Evolutionary conservation across 2,888 invertebrate species (phyloP).

Genomic region (Drosophila colorata): DNA sequence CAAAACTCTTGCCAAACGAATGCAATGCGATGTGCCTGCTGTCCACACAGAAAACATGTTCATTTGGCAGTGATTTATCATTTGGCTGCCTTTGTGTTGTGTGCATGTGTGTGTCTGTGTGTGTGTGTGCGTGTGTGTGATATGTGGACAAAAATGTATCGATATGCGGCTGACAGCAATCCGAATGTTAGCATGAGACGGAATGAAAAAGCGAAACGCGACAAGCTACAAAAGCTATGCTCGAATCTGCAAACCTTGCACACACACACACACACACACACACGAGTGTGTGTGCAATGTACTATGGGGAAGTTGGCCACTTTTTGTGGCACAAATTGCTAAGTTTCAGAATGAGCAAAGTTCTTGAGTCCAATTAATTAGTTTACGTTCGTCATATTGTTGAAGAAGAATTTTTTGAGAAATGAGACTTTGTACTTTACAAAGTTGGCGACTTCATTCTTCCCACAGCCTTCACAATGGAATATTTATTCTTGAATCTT

Average conservation of each 20-base stretch:
- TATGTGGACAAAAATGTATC: slow-evolving; percentile 37
- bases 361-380: no score
- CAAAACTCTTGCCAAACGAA: slow-evolving; percentile 13
- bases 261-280: slow-evolving; percentile 9
- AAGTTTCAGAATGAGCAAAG: no score
- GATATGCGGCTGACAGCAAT: slow-evolving; percentile 44
- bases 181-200: slow-evolving; percentile 34
- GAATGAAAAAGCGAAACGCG: slow-evolving; percentile 6
- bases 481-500: no score
- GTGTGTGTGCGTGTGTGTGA: neutral
- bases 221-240: slow-evolving; percentile 14
- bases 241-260: slow-evolving; percentile 11
- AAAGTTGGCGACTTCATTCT: no score
- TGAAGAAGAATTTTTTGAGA: no score
- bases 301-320: neutral
- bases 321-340: neutral
- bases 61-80: slow-evolving; percentile 74
- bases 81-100: slow-evolving; percentile 37
- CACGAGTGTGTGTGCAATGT: neutral
- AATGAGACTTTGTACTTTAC: no score
- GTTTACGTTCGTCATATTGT: no score
- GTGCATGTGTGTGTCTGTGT: slow-evolving; percentile 1
- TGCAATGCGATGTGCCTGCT: no score
- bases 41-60: slow-evolving; percentile 48
- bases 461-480: no score